Conservation (phyloP, 2,888 invertebrate genomes). For the Sarcophaga carnaria region DNA sequence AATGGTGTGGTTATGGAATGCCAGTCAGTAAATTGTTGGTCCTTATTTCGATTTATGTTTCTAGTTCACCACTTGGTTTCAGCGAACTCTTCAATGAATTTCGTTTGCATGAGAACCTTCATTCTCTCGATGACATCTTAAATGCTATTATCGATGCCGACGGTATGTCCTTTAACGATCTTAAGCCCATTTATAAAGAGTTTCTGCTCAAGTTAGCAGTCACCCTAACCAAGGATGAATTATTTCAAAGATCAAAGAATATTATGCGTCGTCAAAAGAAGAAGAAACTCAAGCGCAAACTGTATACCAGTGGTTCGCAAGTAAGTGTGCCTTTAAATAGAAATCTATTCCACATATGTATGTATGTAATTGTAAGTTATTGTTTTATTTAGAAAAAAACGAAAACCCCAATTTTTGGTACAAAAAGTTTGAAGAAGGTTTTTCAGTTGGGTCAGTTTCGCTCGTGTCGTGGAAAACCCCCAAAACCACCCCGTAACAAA, state of each 20-base stretch:
- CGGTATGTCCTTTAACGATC: conserved; percentile 96
- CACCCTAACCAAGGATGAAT: conserved; percentile 94
- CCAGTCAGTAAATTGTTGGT: conserved; percentile 41
- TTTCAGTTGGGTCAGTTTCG: conserved; percentile 83
- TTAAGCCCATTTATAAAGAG: conserved; percentile 95
- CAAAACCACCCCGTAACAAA: conserved; percentile 75
- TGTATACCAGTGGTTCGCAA: conserved; percentile 79
- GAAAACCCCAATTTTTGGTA: conserved; percentile 85
- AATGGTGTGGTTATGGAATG: conserved; percentile 28
- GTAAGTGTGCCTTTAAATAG: conserved; percentile 62
- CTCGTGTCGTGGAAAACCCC: conserved; percentile 79
- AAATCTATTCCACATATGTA: too few species aligned
- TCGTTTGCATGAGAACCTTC: conserved; percentile 92
- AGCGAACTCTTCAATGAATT: conserved; percentile 94
- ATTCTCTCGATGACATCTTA: conserved; percentile 93
- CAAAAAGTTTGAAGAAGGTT: conserved; percentile 85
- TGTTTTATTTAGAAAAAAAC: conserved; percentile 82
- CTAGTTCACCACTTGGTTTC: conserved; percentile 92
- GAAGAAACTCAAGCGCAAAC: conserved; percentile 84
- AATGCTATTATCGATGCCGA: conserved; percentile 94
- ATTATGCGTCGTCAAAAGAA: conserved; percentile 94
- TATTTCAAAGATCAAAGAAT: conserved; percentile 93
- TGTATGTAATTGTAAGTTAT: too few species aligned
- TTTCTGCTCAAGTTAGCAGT: conserved; percentile 93
- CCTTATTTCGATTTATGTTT: conserved; percentile 75